Percentiles rank a stretch among this genome's conserved stretches.
Evolutionary conservation across 2,797 vertebrate species (phyloP).

Genomic region (Hoplostethus mediterraneus): DNA sequence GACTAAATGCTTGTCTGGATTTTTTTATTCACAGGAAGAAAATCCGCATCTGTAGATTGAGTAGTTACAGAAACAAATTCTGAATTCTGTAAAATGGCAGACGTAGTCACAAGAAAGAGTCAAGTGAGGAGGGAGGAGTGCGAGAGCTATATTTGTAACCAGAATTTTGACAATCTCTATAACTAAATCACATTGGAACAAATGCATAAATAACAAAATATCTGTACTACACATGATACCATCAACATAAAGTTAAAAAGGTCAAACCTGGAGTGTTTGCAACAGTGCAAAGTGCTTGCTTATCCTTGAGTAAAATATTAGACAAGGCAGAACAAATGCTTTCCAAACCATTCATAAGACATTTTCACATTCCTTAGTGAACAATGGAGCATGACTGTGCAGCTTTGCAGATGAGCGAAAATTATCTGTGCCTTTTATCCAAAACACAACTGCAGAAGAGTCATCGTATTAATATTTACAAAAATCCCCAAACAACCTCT

Average conservation of each 20-base stretch:
- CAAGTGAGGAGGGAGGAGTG: no score
- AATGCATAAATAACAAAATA: no score
- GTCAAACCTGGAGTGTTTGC: conserved; percentile 5
- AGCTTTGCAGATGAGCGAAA: conserved; percentile 43
- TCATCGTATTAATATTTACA: conserved; percentile 65
- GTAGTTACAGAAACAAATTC: no score
- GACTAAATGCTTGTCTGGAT: no score
- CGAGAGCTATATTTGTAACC: no score
- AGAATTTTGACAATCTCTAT: no score
- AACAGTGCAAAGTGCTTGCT: not conserved
- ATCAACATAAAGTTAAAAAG: not conserved
- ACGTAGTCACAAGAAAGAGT: no score
- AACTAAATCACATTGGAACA: no score
- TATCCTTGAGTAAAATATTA: conserved; percentile 17
- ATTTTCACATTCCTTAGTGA: conserved; percentile 27
- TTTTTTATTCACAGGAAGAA: no score
- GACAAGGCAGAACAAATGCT: conserved; percentile 3
- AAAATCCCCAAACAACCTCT: conserved; percentile 46
- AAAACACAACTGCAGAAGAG: conserved; percentile 48
- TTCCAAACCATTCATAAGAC: conserved; percentile 7
- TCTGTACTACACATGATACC: not conserved
- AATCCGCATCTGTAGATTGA: no score
- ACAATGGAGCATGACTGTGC: conserved; percentile 18
- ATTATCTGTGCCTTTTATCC: conserved; percentile 61
- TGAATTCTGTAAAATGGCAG: no score